Percentiles rank a stretch among this genome's conserved stretches.
phyloP scores from a whole-genome alignment of 2,113 vertebrate genomes.

The Dromas ardeola region DNA sequence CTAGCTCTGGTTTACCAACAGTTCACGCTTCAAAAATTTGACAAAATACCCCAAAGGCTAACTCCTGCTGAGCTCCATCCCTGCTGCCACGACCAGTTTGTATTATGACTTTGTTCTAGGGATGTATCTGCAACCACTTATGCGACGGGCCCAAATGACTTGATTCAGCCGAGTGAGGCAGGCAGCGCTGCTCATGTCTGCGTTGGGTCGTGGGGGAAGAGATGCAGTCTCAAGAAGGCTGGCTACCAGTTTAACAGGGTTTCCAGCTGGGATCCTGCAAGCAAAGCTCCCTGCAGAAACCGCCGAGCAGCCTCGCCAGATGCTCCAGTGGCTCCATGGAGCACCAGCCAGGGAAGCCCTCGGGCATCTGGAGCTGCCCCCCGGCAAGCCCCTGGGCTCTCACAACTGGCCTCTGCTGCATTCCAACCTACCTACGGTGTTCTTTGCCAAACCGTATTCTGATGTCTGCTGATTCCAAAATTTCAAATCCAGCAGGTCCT shows the following conservation, averaged over 20 bases:
- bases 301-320: fast-evolving
- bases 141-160: neutral
- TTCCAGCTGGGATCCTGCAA: neutral
- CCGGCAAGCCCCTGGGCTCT: neutral
- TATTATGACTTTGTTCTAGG: neutral
- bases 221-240: fast-evolving
- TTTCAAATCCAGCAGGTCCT: neutral
- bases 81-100: constrained; percentile 7
- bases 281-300: neutral
- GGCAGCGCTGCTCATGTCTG: fast-evolving
- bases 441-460: neutral
- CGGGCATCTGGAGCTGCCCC: neutral
- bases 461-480: neutral
- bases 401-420: neutral
- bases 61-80: neutral
- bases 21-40: constrained; percentile 15
- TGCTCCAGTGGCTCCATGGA: neutral
- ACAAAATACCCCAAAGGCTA: constrained; percentile 32
- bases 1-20: constrained; percentile 20
- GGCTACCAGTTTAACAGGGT: neutral
- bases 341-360: neutral
- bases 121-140: neutral
- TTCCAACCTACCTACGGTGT: fast-evolving
- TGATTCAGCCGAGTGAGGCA: neutral
- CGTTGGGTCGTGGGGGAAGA: fast-evolving